phyloP scores from a whole-genome alignment of 2,113 vertebrate species.

The Rhineura floridana region DNA sequence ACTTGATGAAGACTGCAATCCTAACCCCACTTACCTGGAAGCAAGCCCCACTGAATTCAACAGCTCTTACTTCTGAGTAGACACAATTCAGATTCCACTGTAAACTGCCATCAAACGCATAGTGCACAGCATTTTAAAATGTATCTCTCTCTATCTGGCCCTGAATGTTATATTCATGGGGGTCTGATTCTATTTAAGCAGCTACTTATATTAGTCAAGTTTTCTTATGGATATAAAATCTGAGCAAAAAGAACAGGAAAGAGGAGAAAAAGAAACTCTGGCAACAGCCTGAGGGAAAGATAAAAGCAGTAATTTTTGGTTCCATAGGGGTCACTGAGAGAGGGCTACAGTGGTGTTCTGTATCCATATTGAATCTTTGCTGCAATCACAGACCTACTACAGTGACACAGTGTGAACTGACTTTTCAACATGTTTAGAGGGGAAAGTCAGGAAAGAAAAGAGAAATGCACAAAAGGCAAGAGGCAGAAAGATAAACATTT shows the following conservation, averaged over 20 bases:
- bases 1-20: background rate
- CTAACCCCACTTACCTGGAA: too few relatives aligned
- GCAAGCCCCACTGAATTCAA: too few relatives aligned
- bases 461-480: conserved; percentile 21
- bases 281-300: conserved; percentile 18
- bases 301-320: conserved; percentile 42
- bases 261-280: background rate
- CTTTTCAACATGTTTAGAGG: conserved; percentile 22
- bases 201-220: background rate
- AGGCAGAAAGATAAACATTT: background rate
- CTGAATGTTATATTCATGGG: background rate
- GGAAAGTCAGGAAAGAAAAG: conserved; percentile 16
- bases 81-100: too few relatives aligned
- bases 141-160: too few relatives aligned
- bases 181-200: conserved; percentile 8
- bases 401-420: background rate
- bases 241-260: background rate
- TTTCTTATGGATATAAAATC: background rate
- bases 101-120: conserved; percentile 21
- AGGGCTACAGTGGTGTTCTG: background rate
- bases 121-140: conserved; percentile 28
- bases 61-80: too few relatives aligned
- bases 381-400: conserved; percentile 1
- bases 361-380: conserved; percentile 21
- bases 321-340: conserved; percentile 27